Base-by-base conservation (phyloP, 2,113 vertebrate genomes). In the Apeltes quadracus region DNA sequence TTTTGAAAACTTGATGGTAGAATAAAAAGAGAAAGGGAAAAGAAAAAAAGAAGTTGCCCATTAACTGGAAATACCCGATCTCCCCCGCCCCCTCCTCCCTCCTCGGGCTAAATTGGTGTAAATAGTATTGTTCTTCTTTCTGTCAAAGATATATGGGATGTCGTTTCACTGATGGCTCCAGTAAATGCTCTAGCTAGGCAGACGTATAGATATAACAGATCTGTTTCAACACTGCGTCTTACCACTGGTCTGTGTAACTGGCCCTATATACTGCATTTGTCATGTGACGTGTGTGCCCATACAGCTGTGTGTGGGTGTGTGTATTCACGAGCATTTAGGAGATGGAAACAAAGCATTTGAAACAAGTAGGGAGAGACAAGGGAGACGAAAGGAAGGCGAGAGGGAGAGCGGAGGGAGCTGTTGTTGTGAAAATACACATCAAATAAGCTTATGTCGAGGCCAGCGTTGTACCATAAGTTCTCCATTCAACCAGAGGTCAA, bases 361-460 rank as follows among this genome's bases (percentile, higher is more conserved):
- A 50, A 70, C 61, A 61, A 64, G 55, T 51, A 57, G n/a, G 53
- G 20, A 58, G 23, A 67, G 38, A 50, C 27, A 58, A 76, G 22
- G 22, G 32, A 61, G 68, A 69, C 50, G 50, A 62, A 71, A 61
- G 63, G 66, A 61, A 32, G 69, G 72, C 27, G 57, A 72, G 65
- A 59, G 15, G 25, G 62, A 82, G 53, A 68, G 64, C 71, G 72
- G 41, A 71, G 64, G 67, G 61, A 72, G 67, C 57, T 65, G 72
- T 79, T 86, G 55, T 67, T 73, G 59, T 76, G 71, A 81, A 81
- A 87, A 84, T 61, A 79, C 59, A 84, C 75, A 89, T 90, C 81
- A 89, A 91, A 91, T 84, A 77, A 86, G 81, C 74, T 85, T 82
- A 86, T 86, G 87, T 84, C 84, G 87, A 91, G 88, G 88, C 90